Conservation (phyloP, 1,140 invertebrate genomes). For the Pseudoatta argentina region DNA sequence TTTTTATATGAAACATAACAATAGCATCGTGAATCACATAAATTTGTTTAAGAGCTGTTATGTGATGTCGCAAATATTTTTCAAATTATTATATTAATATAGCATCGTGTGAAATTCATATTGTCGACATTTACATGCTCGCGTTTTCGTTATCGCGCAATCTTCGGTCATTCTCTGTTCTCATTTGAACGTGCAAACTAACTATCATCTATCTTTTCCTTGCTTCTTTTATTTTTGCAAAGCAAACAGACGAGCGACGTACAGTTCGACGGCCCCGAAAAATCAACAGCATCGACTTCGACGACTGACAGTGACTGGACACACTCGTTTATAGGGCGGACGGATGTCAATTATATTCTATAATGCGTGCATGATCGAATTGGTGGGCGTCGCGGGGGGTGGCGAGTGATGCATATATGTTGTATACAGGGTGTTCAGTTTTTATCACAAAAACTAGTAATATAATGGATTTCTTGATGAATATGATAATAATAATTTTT, state of each 20-base stretch:
- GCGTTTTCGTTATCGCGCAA: constrained; percentile 57
- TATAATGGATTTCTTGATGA: not conserved
- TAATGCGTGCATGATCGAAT: constrained; percentile 66
- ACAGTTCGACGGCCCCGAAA: constrained; percentile 52
- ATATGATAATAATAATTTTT: not conserved
- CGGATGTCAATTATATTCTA: constrained; percentile 77
- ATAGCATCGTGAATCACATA: not conserved
- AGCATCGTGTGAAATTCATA: not conserved
- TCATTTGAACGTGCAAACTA: constrained; percentile 11
- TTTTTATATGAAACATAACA: not conserved
- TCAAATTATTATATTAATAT: constrained; percentile 10
- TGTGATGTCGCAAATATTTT: constrained; percentile 38
- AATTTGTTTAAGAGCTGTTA: not conserved
- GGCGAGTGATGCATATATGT: constrained; percentile 50
- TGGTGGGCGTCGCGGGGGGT: constrained; percentile 26
- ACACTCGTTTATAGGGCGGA: constrained; percentile 72
- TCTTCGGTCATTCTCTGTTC: constrained; percentile 36
- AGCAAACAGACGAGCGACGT: constrained; percentile 44
- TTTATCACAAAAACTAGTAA: constrained; percentile 13
- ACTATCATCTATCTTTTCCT: constrained; percentile 44
- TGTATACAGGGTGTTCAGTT: constrained; percentile 35
- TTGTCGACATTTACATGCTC: constrained; percentile 40
- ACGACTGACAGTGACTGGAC: constrained; percentile 70
- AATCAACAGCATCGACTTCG: constrained; percentile 68
- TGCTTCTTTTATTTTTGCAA: constrained; percentile 52